Evolutionary conservation across 1,140 invertebrate species (phyloP), one percentile per base, ranked within the genome.

Genomic region (Drosophila littoralis): DNA sequence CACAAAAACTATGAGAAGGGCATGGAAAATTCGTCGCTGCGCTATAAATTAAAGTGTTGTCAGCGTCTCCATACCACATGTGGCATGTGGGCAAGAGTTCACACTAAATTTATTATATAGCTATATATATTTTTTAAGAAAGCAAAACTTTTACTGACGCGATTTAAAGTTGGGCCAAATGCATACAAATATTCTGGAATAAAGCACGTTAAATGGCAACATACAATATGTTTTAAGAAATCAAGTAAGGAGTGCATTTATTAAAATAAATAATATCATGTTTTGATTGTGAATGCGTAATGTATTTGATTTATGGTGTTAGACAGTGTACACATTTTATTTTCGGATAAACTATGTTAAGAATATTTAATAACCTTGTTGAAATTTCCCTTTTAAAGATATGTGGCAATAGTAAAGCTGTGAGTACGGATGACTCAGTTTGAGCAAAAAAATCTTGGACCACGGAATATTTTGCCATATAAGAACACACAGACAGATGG

Each of bases 1-100:
- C n/a, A n/a, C n/a, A 22, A 55, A 38, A 40, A 10, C 32, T 46
- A 51, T 46, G 33, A 61, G 61, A 48, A 60, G 35, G 65, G 58
- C 43, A 55, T 40, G 65, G 50, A 80, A 81, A 80, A 88, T 75
- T 83, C 68, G 61, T 67, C 76, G 71, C 70, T 79, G 71, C 67
- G 51, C 78, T 74, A 85, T 86, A 83, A 83, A 83, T 79, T 83
- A 81, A 90, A 76, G 75, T 67, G 77, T 79, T 64, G 66, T 63
- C 75, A 61, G 50, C 51, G 54, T 43, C 75, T 45, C 70, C 71
- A 77, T 74, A 75, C 67, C 75, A 69, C 83, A 77, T 86, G 79
- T 86, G 76, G 72, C 75, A 78, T 63, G 45, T 61, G 46, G 45
- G 71, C 73, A 65, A 75, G 70, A 84, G 74, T 89, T 84, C 77